phyloP scores from a whole-genome alignment of 2,797 vertebrate species.

The Danio albolineatus region DNA sequence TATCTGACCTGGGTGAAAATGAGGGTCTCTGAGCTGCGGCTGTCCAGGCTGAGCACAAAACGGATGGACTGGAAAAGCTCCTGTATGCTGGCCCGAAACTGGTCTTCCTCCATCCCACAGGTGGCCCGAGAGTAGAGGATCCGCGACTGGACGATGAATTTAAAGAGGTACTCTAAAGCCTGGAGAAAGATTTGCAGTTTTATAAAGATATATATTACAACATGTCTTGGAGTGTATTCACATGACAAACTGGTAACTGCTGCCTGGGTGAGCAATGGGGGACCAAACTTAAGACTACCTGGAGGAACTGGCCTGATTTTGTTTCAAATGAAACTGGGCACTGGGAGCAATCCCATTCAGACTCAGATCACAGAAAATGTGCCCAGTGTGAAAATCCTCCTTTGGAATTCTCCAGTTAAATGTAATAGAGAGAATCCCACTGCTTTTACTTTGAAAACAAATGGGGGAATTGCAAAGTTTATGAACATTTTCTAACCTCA shows the following conservation, averaged over 20 bases:
- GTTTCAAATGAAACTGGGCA: no score
- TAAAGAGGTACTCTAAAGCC: constrained; percentile 99
- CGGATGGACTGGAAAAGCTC: constrained; percentile 99
- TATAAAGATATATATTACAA: background rate
- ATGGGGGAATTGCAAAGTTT: accelerated
- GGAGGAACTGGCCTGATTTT: no score
- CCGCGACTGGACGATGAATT: constrained; percentile 99
- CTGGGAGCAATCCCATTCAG: no score
- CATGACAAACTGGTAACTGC: no score
- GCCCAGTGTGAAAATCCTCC: no score
- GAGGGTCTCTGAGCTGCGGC: constrained; percentile 96
- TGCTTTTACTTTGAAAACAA: background rate
- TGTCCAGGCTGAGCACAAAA: constrained; percentile 97
- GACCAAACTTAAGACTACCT: no score
- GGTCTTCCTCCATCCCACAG: constrained; percentile 98
- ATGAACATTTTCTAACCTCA: background rate
- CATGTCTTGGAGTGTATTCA: background rate
- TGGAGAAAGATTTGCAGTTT: constrained; percentile 68
- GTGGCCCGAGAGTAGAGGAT: constrained; percentile 97
- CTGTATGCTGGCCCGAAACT: constrained; percentile 94
- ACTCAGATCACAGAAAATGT: no score
- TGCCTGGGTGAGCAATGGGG: no score
- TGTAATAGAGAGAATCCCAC: background rate
- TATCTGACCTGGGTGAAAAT: constrained; percentile 96
- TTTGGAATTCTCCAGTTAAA: background rate